Evolutionary conservation across 2,113 vertebrate species (phyloP), one percentile per base, ranked within the genome.

Genomic region (Nannospalax galili): DNA sequence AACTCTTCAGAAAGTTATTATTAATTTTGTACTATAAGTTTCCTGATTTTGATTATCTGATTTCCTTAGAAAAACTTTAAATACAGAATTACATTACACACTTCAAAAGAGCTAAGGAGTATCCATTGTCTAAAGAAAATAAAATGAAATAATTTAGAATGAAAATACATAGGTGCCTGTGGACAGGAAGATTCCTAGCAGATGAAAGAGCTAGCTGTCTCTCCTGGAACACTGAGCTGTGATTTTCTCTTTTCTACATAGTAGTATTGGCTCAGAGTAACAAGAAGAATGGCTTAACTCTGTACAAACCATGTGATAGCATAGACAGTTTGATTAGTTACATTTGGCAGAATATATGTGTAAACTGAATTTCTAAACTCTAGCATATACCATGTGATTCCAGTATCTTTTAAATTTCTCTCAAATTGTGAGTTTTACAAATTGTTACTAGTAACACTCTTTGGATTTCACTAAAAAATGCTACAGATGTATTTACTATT

Each of bases 401-500:
- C 37, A 69, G 7, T 17, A 84, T 60, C 52, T 70, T 86, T 94
- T 32, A 84, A 73, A 40, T 5, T 73, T 77, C 16, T 58, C 56
- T 28, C 2, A 7, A 56, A 14, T 7, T 64, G 1, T 42, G 72
- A 45, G 7, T 58, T 60, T 85, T 92, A 87, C 32, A 90, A 82
- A 81, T 77, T 75, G 72, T 9, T 77, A 69, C 56, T 40, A 74
- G 40, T 40, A 88, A 73, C 2, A 35, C 9, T 67, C 12, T 79
- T 17, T 85, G 15, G 22, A 72, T 90, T 70, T 70, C 32, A 88
- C 64, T 64, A 73, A 65, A 81, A n/a, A 91, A 30, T 62, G 58
- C 84, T 78, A 96, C 24, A 92, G 90, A 96, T 70, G 12, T 2
- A 93, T 91, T 92, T 89, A 75, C 1, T 84, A 96, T 94, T 96